A percentile compares a stretch with the other conserved stretches of the same genome.
phyloP scores from a whole-genome alignment of 1,140 invertebrate genomes.

The Cecropterus lyciades region DNA sequence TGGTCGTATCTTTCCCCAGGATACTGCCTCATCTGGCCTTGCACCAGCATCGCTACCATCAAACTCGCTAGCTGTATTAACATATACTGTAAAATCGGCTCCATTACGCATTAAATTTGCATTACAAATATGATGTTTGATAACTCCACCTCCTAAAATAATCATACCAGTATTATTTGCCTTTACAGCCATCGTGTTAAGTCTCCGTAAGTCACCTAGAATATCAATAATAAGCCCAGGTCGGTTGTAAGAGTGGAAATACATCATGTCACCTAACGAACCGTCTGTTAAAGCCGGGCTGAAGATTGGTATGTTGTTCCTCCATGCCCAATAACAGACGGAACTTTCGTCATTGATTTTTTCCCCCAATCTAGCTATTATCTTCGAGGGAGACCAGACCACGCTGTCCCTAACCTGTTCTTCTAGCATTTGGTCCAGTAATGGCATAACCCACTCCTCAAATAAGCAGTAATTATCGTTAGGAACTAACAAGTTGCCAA shows the following conservation, averaged over 20 bases:
- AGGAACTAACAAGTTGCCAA: conserved; percentile 98
- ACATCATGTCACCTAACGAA: conserved; percentile 99
- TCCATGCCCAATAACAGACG: conserved; percentile 99
- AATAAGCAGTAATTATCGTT: conserved; percentile 99
- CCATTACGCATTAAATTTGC: conserved; percentile 99
- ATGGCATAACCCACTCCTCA: conserved; percentile 99
- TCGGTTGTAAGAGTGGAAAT: conserved; percentile 97
- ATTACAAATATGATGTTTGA: conserved; percentile 99
- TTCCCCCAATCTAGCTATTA: conserved; percentile 90
- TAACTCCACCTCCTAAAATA: conserved; percentile 97
- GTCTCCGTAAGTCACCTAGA: conserved; percentile 93
- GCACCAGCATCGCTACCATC: conserved; percentile 99
- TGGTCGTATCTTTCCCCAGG: conserved; percentile 98
- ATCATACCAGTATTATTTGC: conserved; percentile 97
- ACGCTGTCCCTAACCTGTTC: conserved; percentile 92
- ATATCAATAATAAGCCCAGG: conserved; percentile 98
- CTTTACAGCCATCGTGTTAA: conserved; percentile 98
- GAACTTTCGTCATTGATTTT: conserved; percentile 96
- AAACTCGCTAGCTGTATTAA: conserved; percentile 99
- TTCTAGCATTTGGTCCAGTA: conserved; percentile 95
- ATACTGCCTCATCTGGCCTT: conserved; percentile 98
- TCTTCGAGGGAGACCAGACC: conserved; percentile 95
- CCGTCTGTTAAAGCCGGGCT: conserved; percentile 99
- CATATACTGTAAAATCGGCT: conserved; percentile 97
- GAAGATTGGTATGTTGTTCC: conserved; percentile 99